Evolutionary conservation across 2,113 vertebrate genomes (phyloP).

Genomic region (Caranx ignobilis): DNA sequence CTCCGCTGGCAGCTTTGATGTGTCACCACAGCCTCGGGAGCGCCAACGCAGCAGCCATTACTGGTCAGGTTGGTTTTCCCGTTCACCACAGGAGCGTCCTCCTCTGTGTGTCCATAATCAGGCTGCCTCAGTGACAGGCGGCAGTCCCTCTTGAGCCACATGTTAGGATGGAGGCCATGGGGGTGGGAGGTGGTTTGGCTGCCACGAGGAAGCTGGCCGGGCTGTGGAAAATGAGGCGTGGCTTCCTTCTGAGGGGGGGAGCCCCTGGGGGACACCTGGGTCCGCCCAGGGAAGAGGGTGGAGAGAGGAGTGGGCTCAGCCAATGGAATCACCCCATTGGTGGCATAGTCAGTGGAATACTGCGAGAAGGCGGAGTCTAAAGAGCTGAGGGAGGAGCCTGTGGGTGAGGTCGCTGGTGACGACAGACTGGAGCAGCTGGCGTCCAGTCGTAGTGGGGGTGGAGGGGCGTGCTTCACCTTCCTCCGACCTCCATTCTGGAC

Average conservation of each 20-base stretch:
- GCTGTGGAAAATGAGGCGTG: conserved; percentile 54
- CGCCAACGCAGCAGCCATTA: conserved; percentile 1
- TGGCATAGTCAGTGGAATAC: conserved; percentile 89
- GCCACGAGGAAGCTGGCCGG: conserved; percentile 66
- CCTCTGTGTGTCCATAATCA: conserved; percentile 59
- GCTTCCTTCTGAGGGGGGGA: conserved; percentile 69
- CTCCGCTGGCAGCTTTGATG: conserved; percentile 33
- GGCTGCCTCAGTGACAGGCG: conserved; percentile 83
- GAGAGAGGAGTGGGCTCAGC: conserved; percentile 54
- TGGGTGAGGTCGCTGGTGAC: conserved; percentile 90
- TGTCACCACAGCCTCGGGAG: not conserved
- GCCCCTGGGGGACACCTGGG: conserved; percentile 50
- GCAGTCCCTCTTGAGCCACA: conserved; percentile 85
- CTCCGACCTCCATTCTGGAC: conserved; percentile 72
- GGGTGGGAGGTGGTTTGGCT: conserved; percentile 66
- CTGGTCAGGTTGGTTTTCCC: conserved; percentile 18
- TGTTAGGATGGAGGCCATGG: conserved; percentile 85
- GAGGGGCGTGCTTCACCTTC: conserved; percentile 80
- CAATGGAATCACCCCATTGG: conserved; percentile 76
- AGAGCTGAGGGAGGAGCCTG: conserved; percentile 90
- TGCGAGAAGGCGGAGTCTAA: conserved; percentile 93
- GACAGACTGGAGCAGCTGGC: conserved; percentile 92
- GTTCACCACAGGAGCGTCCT: conserved; percentile 56
- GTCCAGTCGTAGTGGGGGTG: conserved; percentile 81
- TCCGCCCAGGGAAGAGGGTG: conserved; percentile 35